These are phyloP conservation scores for Acleris cristana DNA, from an alignment of 2,888 invertebrate genomes.

Conservation along the genomic window DNA sequence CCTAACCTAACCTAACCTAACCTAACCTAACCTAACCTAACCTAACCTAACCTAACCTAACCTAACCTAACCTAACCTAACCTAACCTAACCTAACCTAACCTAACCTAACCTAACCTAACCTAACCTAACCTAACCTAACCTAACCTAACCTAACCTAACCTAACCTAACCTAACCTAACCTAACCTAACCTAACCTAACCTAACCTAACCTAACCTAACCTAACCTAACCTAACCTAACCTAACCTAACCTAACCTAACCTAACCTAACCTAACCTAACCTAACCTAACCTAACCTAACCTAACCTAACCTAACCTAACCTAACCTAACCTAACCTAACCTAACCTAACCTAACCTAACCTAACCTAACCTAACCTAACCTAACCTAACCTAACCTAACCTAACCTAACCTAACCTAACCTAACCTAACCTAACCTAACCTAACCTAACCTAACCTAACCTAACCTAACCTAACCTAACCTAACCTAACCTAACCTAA, in stretches of 20 bases:
- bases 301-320: conserved; percentile 42
- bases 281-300: conserved; percentile 37
- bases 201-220: neutral
- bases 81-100: too few relatives aligned
- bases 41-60: too few relatives aligned
- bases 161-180: too few relatives aligned
- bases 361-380: conserved; percentile 37
- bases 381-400: conserved; percentile 37
- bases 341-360: conserved; percentile 39
- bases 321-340: conserved; percentile 42
- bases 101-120: too few relatives aligned
- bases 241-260: conserved; percentile 33
- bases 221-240: conserved; percentile 22
- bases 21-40: too few relatives aligned
- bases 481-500: conserved; percentile 39
- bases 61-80: too few relatives aligned
- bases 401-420: conserved; percentile 36
- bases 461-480: conserved; percentile 40
- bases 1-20: too few relatives aligned
- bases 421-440: conserved; percentile 40
- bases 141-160: too few relatives aligned
- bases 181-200: conserved; percentile 7
- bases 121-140: too few relatives aligned
- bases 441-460: conserved; percentile 40
- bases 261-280: conserved; percentile 35